A percentile compares a stretch with the other conserved stretches of the same genome.
Conservation (phyloP, 2,113 vertebrate genomes). For the Callipepla squamata region DNA sequence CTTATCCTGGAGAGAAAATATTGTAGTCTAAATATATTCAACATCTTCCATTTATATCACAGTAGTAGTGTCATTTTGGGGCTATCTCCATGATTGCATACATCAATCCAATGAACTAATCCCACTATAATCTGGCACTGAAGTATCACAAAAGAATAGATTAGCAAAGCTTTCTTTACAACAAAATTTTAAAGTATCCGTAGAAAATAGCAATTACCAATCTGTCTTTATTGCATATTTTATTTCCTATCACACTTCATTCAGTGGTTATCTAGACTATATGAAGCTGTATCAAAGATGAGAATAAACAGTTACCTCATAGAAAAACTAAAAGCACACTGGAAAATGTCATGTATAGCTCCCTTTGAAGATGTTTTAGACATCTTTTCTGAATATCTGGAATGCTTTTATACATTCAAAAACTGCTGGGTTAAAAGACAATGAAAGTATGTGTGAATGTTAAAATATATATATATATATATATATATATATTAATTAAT, state of each 20-base stretch:
- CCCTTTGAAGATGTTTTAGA: background rate
- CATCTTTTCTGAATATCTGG: background rate
- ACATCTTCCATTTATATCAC: background rate
- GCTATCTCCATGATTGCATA: background rate
- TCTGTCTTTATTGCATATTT: background rate
- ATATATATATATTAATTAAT: background rate
- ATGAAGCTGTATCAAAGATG: background rate
- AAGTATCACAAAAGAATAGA: background rate
- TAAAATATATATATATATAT: background rate
- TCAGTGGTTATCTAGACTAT: background rate
- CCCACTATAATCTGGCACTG: background rate
- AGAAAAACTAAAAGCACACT: background rate
- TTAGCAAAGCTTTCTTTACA: background rate
- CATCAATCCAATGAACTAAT: background rate
- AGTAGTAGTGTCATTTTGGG: background rate
- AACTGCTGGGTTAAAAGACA: background rate
- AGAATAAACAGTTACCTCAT: background rate
- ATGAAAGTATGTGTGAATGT: background rate
- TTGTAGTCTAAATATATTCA: background rate
- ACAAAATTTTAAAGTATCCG: background rate
- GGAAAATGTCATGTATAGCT: background rate
- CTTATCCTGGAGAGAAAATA: background rate
- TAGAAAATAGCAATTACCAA: background rate
- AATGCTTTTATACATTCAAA: background rate
- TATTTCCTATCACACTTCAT: background rate